phyloP scores from a whole-genome alignment of 2,797 vertebrate species.

The Brachyrhaphis roseni region DNA sequence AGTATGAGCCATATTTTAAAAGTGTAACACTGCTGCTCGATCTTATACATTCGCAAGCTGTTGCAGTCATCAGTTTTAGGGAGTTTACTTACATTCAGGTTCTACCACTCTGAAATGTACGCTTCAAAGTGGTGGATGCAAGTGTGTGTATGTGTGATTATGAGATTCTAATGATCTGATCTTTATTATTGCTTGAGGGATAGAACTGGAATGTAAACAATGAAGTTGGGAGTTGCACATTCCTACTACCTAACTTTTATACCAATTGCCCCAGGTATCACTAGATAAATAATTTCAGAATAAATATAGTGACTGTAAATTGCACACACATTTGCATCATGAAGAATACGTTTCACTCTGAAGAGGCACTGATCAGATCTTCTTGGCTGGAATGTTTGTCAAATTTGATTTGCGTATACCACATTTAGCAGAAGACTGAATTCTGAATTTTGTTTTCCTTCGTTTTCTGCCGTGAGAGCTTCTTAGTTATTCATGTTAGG shows the following conservation, averaged over 20 bases:
- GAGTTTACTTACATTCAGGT: constrained; percentile 45
- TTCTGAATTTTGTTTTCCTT: no score
- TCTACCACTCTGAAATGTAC: constrained; percentile 43
- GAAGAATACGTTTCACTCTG: no score
- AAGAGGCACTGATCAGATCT: no score
- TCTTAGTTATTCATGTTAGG: no score
- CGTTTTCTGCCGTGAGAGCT: no score
- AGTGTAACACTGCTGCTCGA: not conserved
- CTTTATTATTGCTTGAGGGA: constrained; percentile 34
- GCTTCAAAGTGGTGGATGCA: not conserved
- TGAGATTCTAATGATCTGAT: constrained; percentile 63
- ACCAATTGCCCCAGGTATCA: not conserved
- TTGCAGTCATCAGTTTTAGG: constrained; percentile 25
- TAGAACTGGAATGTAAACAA: constrained; percentile 16
- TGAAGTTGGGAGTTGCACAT: not conserved
- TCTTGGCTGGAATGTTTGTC: no score
- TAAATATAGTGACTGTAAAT: no score
- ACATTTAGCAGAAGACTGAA: no score
- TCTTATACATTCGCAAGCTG: constrained; percentile 28
- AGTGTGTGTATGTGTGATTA: constrained; percentile 34
- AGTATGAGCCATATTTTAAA: constrained; percentile 15
- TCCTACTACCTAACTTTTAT: not conserved
- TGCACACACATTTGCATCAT: no score
- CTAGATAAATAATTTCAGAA: no score
- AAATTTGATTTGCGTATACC: no score